A percentile compares a stretch with the other conserved stretches of the same genome.
phyloP scores from a whole-genome alignment of 2,797 vertebrate species.

The Staurois parvus region DNA sequence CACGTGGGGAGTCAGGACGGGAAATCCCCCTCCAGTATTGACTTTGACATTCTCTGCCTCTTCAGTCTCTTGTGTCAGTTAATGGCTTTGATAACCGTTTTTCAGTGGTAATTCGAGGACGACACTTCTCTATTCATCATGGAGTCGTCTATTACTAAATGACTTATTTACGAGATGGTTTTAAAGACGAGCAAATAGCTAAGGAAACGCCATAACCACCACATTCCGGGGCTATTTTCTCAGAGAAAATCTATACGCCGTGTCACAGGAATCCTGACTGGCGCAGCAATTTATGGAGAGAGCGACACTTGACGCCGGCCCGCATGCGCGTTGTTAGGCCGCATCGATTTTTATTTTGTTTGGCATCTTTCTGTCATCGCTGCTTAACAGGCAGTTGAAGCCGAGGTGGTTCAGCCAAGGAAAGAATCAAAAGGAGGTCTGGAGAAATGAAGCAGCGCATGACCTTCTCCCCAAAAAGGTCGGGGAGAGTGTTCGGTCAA shows the following conservation, averaged over 20 bases:
- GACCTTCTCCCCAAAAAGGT: too few species aligned
- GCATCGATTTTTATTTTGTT: slow-evolving; percentile 55
- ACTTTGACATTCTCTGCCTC: neutral
- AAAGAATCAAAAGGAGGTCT: neutral
- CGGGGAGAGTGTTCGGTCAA: too few species aligned
- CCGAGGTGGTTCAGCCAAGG: slow-evolving; percentile 17
- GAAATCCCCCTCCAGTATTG: slow-evolving; percentile 25
- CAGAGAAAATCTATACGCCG: slow-evolving; percentile 46
- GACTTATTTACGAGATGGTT: slow-evolving; percentile 50
- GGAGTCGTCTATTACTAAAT: slow-evolving; percentile 40
- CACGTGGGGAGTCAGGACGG: neutral
- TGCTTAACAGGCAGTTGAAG: slow-evolving; percentile 46
- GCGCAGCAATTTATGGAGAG: slow-evolving; percentile 44
- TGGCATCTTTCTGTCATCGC: slow-evolving; percentile 49
- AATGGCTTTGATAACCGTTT: slow-evolving; percentile 42
- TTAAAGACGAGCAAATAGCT: slow-evolving; percentile 43
- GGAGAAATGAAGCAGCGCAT: neutral
- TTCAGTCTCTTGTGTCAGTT: slow-evolving; percentile 24
- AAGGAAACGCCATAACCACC: slow-evolving; percentile 30
- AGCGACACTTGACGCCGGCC: slow-evolving; percentile 36
- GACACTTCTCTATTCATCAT: slow-evolving; percentile 31
- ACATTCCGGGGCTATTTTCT: slow-evolving; percentile 37
- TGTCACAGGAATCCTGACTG: slow-evolving; percentile 50
- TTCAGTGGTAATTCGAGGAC: slow-evolving; percentile 26
- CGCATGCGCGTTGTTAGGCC: slow-evolving; percentile 27